Percentiles rank a stretch among this genome's conserved stretches.
These are phyloP conservation scores for Drosophila punjabiensis DNA, from an alignment of 1,140 invertebrate species.

Conservation along the genomic window DNA sequence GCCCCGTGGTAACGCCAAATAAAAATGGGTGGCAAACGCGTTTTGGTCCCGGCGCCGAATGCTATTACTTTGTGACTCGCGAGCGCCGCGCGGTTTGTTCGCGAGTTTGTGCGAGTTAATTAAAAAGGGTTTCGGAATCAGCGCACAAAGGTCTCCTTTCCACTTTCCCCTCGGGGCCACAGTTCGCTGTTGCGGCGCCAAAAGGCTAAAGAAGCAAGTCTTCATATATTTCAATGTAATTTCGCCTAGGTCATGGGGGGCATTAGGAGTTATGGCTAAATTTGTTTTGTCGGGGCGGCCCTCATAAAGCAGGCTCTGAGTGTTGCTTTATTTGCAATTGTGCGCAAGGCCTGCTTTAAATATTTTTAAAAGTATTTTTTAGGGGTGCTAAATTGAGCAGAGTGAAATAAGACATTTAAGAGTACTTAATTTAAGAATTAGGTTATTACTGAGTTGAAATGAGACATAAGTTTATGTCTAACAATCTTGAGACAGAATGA, in stretches of 20 bases:
- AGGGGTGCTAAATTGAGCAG: slow-evolving; percentile 7
- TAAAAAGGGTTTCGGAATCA: slow-evolving; percentile 71
- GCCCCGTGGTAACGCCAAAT: slow-evolving; percentile 52
- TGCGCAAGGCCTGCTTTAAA: neutral
- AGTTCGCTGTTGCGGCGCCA: neutral
- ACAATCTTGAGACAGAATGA: neutral
- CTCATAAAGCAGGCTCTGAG: slow-evolving; percentile 24
- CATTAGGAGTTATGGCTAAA: slow-evolving; percentile 52
- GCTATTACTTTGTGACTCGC: slow-evolving; percentile 47
- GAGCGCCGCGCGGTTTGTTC: slow-evolving; percentile 55
- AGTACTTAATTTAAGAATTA: neutral
- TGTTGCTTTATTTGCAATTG: slow-evolving; percentile 15
- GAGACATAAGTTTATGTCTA: neutral
- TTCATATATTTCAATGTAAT: slow-evolving; percentile 52
- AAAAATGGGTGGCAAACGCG: slow-evolving; percentile 64
- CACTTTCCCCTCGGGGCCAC: neutral
- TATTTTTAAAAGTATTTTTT: slow-evolving; percentile 24
- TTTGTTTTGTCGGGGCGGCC: slow-evolving; percentile 24
- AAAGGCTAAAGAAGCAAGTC: slow-evolving; percentile 25
- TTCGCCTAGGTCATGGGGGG: slow-evolving; percentile 35
- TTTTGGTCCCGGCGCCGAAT: slow-evolving; percentile 29
- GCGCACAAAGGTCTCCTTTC: slow-evolving; percentile 19
- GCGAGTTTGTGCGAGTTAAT: slow-evolving; percentile 75
- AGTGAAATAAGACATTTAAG: slow-evolving; percentile 17
- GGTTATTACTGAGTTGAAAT: neutral